Evolutionary conservation across 2,888 invertebrate species (phyloP), one percentile per base, ranked within the genome.

Genomic region (Rotaria magnacalcarata): DNA sequence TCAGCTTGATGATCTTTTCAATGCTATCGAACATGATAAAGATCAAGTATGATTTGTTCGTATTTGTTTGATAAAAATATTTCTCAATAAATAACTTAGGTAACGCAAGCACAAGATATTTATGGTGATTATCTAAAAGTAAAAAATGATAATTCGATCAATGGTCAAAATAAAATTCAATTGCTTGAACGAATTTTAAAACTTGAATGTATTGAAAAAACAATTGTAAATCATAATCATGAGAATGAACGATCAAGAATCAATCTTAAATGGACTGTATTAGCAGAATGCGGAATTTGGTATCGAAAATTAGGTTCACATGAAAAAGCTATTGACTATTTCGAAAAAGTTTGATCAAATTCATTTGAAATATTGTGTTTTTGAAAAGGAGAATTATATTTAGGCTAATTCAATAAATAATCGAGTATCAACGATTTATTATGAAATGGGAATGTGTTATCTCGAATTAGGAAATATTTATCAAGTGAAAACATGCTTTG

Each of bases 161-260:
- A 41, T 24, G 47, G 10, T 47, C 43, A 80, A 47, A 47, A 47
- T 24, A 47, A 47, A 80, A 47, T 27, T 6, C 34, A 80, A 80
- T 10, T 80, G 47, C 47, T 80, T 24, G 75, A 80, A 80, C 75
- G 16, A 2, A 80, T 80, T 10, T 47, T 80, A n/a, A 80, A 80
- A 80, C n/a, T 80, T 11, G 75, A 80, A 80, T 80, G 75, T 47
- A 80, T 80, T 11, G 75, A 80, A 47, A 80, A 80, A 47, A 47
- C 75, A 16, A 43, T 24, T 11, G 43, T 47, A 7, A 80, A 80
- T 47, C 41, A 80, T 47, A 47, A 47, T 47, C 75, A 47, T 80
- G 75, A 80, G 41, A 47, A 80, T 24, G 75, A 41, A 47, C 75
- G 75, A 24, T 47, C 43, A 80, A 47, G 47, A 24, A 80, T 80